Evolutionary conservation across 2,113 vertebrate genomes (phyloP).

Genomic region (Pomatorhinus ruficollis): DNA sequence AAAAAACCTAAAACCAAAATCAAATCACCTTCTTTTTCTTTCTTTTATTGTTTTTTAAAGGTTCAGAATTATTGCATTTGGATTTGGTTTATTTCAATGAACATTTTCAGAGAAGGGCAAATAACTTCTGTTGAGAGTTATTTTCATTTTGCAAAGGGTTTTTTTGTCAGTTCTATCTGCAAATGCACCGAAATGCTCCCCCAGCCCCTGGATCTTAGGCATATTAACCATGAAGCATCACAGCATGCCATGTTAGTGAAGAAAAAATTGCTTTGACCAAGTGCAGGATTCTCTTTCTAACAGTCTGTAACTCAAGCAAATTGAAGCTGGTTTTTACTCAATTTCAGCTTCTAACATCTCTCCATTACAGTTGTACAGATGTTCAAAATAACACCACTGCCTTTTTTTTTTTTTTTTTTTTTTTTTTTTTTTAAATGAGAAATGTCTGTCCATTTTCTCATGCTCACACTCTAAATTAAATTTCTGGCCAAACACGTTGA

Average conservation of each 20-base stretch:
- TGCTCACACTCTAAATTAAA: not conserved
- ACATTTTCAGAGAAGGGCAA: not conserved
- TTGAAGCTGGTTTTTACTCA: conserved; percentile 2
- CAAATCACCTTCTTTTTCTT: not conserved
- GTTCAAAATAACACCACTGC: not conserved
- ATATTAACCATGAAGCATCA: not conserved
- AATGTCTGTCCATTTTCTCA: not conserved
- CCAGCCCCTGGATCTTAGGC: not conserved
- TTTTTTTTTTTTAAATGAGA: not conserved
- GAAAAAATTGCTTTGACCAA: not conserved
- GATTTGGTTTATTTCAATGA: not conserved
- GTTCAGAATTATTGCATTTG: not conserved
- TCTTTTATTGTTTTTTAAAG: not conserved
- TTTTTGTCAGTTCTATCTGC: not conserved
- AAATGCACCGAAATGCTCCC: not conserved
- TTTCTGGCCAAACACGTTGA: not conserved
- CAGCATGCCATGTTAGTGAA: not conserved
- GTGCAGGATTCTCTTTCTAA: not conserved
- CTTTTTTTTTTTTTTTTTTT: not conserved
- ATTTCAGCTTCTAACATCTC: conserved; percentile 4
- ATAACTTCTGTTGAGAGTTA: not conserved
- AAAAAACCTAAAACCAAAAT: not conserved
- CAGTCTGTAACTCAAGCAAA: not conserved
- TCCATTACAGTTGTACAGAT: not conserved
- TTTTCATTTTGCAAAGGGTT: not conserved